These are phyloP conservation scores for Florisuga fusca DNA, from an alignment of 2,797 vertebrate species.

Conservation along the genomic window DNA sequence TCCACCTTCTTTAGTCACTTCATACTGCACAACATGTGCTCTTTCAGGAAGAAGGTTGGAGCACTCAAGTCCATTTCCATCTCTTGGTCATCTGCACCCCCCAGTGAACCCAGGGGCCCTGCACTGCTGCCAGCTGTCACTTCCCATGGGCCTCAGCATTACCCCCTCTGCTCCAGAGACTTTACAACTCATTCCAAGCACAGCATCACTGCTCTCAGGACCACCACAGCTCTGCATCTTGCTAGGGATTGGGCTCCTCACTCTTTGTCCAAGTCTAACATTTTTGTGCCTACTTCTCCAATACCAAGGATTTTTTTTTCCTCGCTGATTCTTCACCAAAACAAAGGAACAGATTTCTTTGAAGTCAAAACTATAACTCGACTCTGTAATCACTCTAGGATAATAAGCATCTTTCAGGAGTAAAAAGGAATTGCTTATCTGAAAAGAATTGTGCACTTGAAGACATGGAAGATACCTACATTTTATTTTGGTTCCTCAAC, in stretches of 20 bases:
- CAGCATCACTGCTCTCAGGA: neutral
- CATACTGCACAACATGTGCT: neutral
- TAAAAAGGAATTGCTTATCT: neutral
- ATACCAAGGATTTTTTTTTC: neutral
- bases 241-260: neutral
- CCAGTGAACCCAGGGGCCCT: neutral
- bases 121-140: neutral
- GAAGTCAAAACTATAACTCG: slow-evolving; percentile 26
- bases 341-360: neutral
- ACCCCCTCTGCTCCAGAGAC: neutral
- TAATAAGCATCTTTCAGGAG: slow-evolving; percentile 4
- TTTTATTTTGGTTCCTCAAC: neutral
- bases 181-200: neutral
- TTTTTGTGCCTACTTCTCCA: neutral
- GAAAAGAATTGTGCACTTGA: neutral
- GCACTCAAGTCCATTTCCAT: neutral
- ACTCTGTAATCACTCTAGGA: neutral
- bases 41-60: neutral
- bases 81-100: neutral
- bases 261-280: neutral
- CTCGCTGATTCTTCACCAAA: neutral
- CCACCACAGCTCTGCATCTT: neutral
- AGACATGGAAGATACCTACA: neutral
- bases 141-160: neutral
- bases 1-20: slow-evolving; percentile 5